phyloP scores from a whole-genome alignment of 2,113 vertebrate species.

The Pontoporia blainvillei region DNA sequence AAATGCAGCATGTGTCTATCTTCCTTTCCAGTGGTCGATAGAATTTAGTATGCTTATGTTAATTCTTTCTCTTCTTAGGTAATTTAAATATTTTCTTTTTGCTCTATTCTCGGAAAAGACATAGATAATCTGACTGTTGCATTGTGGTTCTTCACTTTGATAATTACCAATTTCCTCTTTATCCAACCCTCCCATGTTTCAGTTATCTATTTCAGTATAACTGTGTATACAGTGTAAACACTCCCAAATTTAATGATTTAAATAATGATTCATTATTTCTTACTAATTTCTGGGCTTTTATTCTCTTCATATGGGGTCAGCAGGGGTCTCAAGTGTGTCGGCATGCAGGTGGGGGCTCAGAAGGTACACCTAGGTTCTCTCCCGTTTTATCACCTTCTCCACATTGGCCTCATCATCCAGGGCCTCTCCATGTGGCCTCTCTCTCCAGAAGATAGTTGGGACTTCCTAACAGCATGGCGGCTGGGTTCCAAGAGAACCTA shows the following conservation, averaged over 20 bases:
- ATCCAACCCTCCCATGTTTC: background rate
- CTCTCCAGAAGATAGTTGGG: background rate
- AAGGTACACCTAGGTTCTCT: background rate
- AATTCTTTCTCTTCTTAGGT: background rate
- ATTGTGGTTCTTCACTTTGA: background rate
- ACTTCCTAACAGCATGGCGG: background rate
- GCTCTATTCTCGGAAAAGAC: background rate
- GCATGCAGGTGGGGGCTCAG: background rate
- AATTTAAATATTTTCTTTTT: slow-evolving; percentile 25
- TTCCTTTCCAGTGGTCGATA: background rate
- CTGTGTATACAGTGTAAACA: background rate
- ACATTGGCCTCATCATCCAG: background rate
- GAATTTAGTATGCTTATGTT: background rate
- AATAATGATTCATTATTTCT: background rate
- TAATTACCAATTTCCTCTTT: background rate
- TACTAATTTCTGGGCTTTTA: background rate
- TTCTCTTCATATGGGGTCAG: background rate
- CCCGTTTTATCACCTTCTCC: background rate
- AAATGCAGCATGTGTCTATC: background rate
- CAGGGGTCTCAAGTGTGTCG: background rate
- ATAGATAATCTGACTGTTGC: background rate
- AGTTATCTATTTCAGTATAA: background rate
- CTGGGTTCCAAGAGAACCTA: background rate
- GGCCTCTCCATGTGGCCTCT: background rate
- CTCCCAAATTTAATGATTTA: background rate